These are phyloP conservation scores for Enoplosus armatus DNA, from an alignment of 2,797 vertebrate genomes.

Conservation along the genomic window DNA sequence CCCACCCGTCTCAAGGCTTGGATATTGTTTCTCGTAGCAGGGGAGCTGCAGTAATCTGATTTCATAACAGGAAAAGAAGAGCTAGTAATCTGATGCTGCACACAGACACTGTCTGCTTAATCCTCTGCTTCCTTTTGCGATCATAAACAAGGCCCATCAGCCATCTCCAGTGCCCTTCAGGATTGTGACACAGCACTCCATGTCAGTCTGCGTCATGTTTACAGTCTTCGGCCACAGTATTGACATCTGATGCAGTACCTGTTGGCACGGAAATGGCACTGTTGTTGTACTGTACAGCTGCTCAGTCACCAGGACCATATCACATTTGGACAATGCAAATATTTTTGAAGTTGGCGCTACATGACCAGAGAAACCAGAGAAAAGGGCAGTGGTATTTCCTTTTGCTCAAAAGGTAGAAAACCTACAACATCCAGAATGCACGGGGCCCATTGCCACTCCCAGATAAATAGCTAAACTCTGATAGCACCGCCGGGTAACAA, in stretches of 20 bases:
- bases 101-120: slow-evolving; percentile 69
- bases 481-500: too few species aligned
- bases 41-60: slow-evolving; percentile 79
- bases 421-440: too few species aligned
- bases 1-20: slow-evolving; percentile 53
- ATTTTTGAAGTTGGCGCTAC: too few species aligned
- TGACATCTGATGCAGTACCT: slow-evolving; percentile 4
- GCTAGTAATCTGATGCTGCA: slow-evolving; percentile 79
- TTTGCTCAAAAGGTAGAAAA: too few species aligned
- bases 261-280: slow-evolving; percentile 4
- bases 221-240: not conserved
- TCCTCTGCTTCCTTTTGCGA: slow-evolving; percentile 73
- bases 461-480: too few species aligned
- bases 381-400: too few species aligned
- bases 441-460: too few species aligned
- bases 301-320: too few species aligned
- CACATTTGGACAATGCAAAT: too few species aligned
- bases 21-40: slow-evolving; percentile 70
- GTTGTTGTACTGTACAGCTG: too few species aligned
- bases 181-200: slow-evolving; percentile 54
- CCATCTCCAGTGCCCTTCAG: slow-evolving; percentile 60
- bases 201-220: slow-evolving; percentile 33
- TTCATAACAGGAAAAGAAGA: slow-evolving; percentile 83
- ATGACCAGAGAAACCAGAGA: too few species aligned
- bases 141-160: slow-evolving; percentile 62